Conservation (phyloP, 35 echinoderm and acorn worm genomes). For the Heliocidaris tuberculata region DNA sequence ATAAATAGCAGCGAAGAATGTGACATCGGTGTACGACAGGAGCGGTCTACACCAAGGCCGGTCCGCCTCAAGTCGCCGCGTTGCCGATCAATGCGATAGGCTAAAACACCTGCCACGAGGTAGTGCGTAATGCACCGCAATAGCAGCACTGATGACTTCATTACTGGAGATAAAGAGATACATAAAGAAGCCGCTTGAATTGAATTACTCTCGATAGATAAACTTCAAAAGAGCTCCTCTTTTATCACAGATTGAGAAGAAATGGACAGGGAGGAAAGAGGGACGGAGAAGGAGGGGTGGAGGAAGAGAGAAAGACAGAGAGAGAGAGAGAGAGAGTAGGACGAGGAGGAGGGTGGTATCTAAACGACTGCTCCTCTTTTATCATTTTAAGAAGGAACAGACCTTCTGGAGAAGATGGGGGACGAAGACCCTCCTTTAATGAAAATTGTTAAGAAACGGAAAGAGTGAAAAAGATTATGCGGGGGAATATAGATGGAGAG, state of each 20-base stretch:
- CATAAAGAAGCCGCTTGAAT: conserved; percentile 37
- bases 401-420: too few species aligned
- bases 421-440: too few species aligned
- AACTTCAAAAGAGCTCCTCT: neutral
- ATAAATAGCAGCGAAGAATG: neutral
- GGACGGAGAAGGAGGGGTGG: conserved; percentile 22
- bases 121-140: conserved; percentile 25
- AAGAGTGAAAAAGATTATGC: neutral
- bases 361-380: too few species aligned
- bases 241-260: neutral
- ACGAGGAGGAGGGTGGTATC: neutral
- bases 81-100: conserved; percentile 28
- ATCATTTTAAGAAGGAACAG: too few species aligned
- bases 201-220: conserved; percentile 41
- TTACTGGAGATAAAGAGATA: neutral
- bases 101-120: conserved; percentile 8
- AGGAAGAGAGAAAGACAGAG: neutral
- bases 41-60: conserved; percentile 36
- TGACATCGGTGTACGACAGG: neutral
- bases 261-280: conserved; percentile 10
- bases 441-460: too few species aligned
- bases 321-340: neutral
- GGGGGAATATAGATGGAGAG: neutral
- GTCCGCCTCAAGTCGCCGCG: conserved; percentile 17
- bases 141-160: conserved; percentile 16